A percentile compares a stretch with the other conserved stretches of the same genome.
Evolutionary conservation across 2,888 invertebrate species (phyloP).

Genomic region (Rhabditoides inermis): DNA sequence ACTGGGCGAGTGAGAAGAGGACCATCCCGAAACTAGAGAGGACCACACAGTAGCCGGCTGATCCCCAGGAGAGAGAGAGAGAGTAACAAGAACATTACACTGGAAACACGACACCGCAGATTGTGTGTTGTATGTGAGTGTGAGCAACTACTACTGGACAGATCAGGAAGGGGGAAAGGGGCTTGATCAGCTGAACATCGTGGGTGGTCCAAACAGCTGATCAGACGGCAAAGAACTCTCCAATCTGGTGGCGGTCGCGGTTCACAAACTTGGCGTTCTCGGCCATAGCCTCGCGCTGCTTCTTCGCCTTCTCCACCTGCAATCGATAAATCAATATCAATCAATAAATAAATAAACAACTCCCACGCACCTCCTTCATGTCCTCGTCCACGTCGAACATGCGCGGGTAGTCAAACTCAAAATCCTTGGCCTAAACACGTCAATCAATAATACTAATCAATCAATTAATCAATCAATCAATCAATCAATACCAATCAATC

Average conservation of each 20-base stretch:
- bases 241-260: conserved; percentile 25
- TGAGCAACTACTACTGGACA: too few species aligned
- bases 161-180: too few species aligned
- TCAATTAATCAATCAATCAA: background rate
- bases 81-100: too few species aligned
- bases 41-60: too few species aligned
- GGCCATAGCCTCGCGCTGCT: conserved; percentile 22
- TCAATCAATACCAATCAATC: background rate
- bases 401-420: conserved; percentile 27
- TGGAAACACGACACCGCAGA: too few species aligned
- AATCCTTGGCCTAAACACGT: conserved; percentile 11
- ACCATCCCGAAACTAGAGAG: too few species aligned
- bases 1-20: too few species aligned
- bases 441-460: background rate
- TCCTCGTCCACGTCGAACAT: conserved; percentile 28
- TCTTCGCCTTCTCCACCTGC: conserved; percentile 12
- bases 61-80: too few species aligned
- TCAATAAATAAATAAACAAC: background rate
- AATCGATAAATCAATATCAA: conserved; percentile 1
- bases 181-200: too few species aligned
- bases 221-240: conserved; percentile 26
- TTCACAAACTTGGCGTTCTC: conserved; percentile 31
- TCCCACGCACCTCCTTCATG: conserved; percentile 10
- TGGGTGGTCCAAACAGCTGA: too few species aligned
- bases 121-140: too few species aligned